Evolutionary conservation across 2,888 invertebrate species (phyloP), one percentile per base, ranked within the genome.

Genomic region (Agrilus biguttatus): DNA sequence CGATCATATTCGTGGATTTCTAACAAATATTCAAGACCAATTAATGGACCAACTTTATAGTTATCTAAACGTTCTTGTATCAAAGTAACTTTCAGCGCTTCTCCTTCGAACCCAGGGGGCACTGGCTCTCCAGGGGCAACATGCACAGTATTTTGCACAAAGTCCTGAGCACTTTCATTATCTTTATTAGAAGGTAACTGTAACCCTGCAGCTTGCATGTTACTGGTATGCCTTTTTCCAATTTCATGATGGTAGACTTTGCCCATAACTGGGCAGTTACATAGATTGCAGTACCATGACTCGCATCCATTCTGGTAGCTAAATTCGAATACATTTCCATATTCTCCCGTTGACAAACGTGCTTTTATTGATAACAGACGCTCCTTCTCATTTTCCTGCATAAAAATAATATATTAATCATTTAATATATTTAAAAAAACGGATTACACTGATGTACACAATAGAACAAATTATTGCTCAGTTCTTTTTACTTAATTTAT

Each of bases 21-120:
- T 37, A 88, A 62, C 39, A 86, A 67, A 64, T 87, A 89, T 64
- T 88, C 88, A 44, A 86, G 61, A n/a, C 87, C 88, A 43, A 86
- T 59, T 39, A 74, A 58, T 1, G 73, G 72, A 6, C 71, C 69
- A 32, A 67, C 68, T 45, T 67, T 65, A 52, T 71, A 73, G 17
- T 66, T 65, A 60, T 76, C 77, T 36, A 80, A 61, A 36, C 62
- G 56, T 43, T 65, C 65, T 53, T 66, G 65, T 44, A 66, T 66
- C 34, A 57, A 53, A 1, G 63, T 58, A 23, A 57, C 52, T 28
- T 60, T 56, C 33, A 65, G 66, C 8, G 77, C 62, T 51, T 77
- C 74, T 50, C 76, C 78, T 58, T 81, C 81, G 63, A 79, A 77
- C 2, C 81, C 81, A 1, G 81, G 81, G 10, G 81, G 81, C 13